These are phyloP conservation scores for Sericinus montela DNA, from an alignment of 2,888 invertebrate species.

Conservation along the genomic window DNA sequence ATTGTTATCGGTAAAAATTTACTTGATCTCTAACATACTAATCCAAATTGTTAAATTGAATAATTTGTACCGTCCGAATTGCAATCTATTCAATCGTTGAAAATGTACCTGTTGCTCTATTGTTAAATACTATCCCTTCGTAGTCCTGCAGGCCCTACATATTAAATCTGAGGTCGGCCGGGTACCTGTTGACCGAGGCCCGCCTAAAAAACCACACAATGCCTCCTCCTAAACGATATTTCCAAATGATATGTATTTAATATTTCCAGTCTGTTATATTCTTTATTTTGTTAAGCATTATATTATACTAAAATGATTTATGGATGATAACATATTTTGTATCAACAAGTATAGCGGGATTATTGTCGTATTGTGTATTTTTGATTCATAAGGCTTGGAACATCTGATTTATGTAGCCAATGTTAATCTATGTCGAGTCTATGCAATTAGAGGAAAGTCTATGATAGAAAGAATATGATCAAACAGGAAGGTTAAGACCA, in stretches of 20 bases:
- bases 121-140: constrained; percentile 8
- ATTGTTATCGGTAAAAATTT: too few species aligned
- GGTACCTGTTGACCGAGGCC: constrained; percentile 15
- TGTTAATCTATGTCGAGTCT: too few species aligned
- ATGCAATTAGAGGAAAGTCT: too few species aligned
- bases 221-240: constrained; percentile 11
- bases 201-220: constrained; percentile 15
- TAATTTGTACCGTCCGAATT: neutral
- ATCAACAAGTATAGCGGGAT: too few species aligned
- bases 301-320: too few species aligned
- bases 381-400: too few species aligned
- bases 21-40: neutral
- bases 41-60: constrained; percentile 1
- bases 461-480: too few species aligned
- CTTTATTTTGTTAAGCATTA: too few species aligned
- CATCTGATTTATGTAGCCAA: too few species aligned
- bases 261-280: neutral
- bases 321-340: too few species aligned
- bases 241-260: constrained; percentile 11
- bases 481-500: too few species aligned
- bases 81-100: neutral
- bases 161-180: constrained; percentile 6
- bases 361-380: too few species aligned
- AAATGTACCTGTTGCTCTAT: constrained; percentile 10
- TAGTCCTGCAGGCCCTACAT: constrained; percentile 6